A percentile compares a stretch with the other conserved stretches of the same genome.
These are phyloP conservation scores for Malacosoma neustria DNA, from an alignment of 2,888 invertebrate species.

Conservation along the genomic window DNA sequence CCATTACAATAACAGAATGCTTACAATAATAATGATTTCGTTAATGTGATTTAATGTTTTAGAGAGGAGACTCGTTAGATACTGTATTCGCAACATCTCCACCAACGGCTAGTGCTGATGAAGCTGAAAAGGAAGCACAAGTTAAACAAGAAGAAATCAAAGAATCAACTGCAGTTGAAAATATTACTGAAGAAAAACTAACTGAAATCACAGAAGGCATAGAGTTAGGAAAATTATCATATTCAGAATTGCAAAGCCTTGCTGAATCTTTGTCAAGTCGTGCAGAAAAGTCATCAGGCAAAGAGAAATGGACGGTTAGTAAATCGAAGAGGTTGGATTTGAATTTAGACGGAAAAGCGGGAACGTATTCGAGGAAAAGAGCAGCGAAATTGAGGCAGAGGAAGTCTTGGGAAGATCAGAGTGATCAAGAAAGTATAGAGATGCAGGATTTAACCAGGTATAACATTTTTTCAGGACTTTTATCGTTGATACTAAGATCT, in stretches of 20 bases:
- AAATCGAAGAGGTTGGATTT: conserved; percentile 61
- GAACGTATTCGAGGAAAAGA: conserved; percentile 64
- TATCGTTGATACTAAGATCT: too few species aligned
- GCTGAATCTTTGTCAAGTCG: conserved; percentile 55
- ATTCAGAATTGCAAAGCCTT: conserved; percentile 56
- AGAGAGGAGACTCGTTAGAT: conserved; percentile 81
- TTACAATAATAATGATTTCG: background rate
- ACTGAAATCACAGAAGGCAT: conserved; percentile 57
- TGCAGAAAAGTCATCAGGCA: conserved; percentile 59
- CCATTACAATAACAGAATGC: too few species aligned
- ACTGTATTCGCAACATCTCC: conserved; percentile 80
- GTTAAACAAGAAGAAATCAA: conserved; percentile 14
- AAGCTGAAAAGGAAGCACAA: conserved; percentile 32
- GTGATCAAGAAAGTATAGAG: conserved; percentile 80
- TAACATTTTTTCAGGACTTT: conserved; percentile 12
- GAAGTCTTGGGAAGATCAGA: conserved; percentile 82
- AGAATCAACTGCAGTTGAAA: conserved; percentile 28
- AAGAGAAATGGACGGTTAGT: conserved; percentile 55
- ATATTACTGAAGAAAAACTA: conserved; percentile 53
- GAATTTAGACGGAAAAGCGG: conserved; percentile 62
- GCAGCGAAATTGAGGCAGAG: conserved; percentile 66
- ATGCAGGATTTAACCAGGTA: conserved; percentile 78
- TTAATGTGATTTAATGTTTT: conserved; percentile 17
- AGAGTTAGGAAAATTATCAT: conserved; percentile 55
- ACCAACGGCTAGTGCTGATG: conserved; percentile 50